Evolutionary conservation across 2,797 vertebrate species (phyloP), one percentile per base, ranked within the genome.

Genomic region (Fistularia commersonii): DNA sequence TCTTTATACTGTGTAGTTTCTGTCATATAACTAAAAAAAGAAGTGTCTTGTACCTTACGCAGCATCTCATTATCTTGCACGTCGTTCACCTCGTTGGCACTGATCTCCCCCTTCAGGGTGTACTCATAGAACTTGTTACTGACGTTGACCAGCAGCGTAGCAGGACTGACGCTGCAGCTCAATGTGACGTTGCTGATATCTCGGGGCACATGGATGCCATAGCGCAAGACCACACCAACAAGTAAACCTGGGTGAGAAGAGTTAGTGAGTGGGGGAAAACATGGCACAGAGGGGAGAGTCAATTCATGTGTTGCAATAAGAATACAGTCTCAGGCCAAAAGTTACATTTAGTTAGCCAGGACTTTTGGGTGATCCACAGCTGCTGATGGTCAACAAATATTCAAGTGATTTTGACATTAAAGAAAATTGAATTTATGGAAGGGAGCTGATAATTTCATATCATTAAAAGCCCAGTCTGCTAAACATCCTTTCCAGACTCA

Each of bases 11-110:
- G 35, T 10, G 31, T n/a, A n/a, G 8, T 34, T 13, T 23, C 11
- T 10, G n/a, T 13, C 5, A 8, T 11, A 11, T 23, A 23, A 23
- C 4, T 23, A 23, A 23, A 8, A 13, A 6, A 43, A 1, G 1
- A n/a, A 40, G 8, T 0, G 2, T 0, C 1, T 11, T n/a, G n/a
- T 88, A 98, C 97, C 95, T 99, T 99, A 51, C 94, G 87, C 70
- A 99, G 93, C 97, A 99, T 99, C 80, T 99, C 97, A 2, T 98
- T 98, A 58, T 98, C 95, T 62, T 92, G 92, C 51, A 96, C 87
- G 0, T 95, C 89, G 55, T 91, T 90, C 62, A 95, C 84, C 72
- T 93, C 88, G n/a, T 86, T 92, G 67, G 90, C 78, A 0, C 81
- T 86, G 77, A 97, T 96, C 74, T 97, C 93, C 7, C 95, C 93